A percentile compares a stretch with the other conserved stretches of the same genome.
phyloP scores from a whole-genome alignment of 2,888 invertebrate genomes.

The Carpatolechia fugitivella region DNA sequence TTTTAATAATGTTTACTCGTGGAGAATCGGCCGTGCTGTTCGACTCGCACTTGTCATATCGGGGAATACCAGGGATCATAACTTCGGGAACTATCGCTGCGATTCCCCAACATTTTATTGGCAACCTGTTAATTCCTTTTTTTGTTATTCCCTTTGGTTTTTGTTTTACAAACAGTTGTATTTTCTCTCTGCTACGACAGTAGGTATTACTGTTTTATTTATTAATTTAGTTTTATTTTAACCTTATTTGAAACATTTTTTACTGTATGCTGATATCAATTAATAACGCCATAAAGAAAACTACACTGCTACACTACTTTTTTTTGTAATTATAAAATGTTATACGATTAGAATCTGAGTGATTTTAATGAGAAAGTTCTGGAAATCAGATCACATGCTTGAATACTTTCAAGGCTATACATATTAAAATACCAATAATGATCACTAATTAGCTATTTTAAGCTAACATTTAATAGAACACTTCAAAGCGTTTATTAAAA shows the following conservation, averaged over 20 bases:
- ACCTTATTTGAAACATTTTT: no score
- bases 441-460: slow-evolving; percentile 7
- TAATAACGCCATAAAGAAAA: no score
- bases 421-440: slow-evolving; percentile 28
- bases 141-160: slow-evolving; percentile 45
- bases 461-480: slow-evolving; percentile 38
- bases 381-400: neutral
- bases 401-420: slow-evolving; percentile 14
- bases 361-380: neutral
- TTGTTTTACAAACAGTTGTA: neutral
- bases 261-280: no score
- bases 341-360: slow-evolving; percentile 10
- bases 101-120: slow-evolving; percentile 35
- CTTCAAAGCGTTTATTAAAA: slow-evolving; percentile 28
- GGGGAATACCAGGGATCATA: slow-evolving; percentile 28
- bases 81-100: slow-evolving; percentile 40
- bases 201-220: no score
- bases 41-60: slow-evolving; percentile 49
- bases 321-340: no score
- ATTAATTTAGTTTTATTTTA: no score
- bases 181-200: neutral
- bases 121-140: slow-evolving; percentile 45
- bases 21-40: slow-evolving; percentile 52
- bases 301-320: no score
- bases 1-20: slow-evolving; percentile 69